Conservation (phyloP, 2,113 vertebrate genomes). For the Sylvietta virens region DNA sequence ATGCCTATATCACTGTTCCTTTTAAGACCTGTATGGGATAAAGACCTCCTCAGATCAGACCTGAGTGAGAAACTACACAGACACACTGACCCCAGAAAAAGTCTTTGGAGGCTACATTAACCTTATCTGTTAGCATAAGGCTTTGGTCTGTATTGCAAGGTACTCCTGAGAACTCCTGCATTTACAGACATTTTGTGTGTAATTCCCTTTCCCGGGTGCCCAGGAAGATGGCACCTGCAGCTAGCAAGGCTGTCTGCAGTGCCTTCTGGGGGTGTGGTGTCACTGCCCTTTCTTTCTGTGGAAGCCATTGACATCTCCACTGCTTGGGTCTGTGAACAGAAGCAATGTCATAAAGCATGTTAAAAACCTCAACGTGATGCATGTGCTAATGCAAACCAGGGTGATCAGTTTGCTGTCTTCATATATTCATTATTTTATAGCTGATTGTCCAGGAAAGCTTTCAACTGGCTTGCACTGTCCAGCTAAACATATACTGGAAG, state of each 20-base stretch:
- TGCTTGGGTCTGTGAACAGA: neutral
- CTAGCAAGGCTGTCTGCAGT: neutral
- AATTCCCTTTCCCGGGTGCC: neutral
- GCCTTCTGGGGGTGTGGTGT: neutral
- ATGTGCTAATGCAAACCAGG: neutral
- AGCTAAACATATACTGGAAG: neutral
- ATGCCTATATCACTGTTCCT: neutral
- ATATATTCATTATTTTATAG: neutral
- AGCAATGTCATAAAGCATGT: neutral
- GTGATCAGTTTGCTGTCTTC: neutral
- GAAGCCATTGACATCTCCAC: neutral
- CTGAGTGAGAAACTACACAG: neutral
- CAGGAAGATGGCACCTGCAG: neutral
- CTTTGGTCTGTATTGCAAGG: neutral
- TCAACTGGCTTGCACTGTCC: neutral
- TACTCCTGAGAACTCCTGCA: fast-evolving
- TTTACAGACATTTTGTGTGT: neutral
- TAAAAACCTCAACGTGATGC: neutral
- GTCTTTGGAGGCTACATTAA: neutral
- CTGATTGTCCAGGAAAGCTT: neutral
- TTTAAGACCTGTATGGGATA: neutral
- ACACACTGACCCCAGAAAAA: neutral
- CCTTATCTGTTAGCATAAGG: neutral
- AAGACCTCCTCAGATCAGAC: neutral
- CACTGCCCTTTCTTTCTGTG: neutral